Evolutionary conservation across 2,797 vertebrate genomes (phyloP).

Genomic region (Sebastes hubbsi): DNA sequence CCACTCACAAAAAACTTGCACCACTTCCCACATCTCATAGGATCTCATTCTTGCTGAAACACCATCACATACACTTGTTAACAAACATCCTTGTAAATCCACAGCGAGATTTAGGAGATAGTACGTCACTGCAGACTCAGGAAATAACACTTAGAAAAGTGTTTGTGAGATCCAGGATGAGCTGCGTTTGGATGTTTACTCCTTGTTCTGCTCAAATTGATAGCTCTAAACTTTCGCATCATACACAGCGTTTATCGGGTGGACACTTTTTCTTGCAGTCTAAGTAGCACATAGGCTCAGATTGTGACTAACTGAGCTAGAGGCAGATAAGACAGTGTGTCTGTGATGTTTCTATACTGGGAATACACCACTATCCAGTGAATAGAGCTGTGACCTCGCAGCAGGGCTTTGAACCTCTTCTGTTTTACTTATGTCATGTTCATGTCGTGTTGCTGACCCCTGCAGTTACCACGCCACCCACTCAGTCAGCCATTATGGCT

Average conservation of each 20-base stretch:
- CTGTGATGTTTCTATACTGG: not conserved
- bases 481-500: constrained; percentile 29
- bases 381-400: not conserved
- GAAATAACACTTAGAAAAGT: not conserved
- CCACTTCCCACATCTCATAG: not conserved
- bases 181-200: not conserved
- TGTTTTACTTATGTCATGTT: constrained; percentile 8
- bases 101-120: not conserved
- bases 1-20: not conserved
- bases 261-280: not conserved
- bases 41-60: not conserved
- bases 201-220: not conserved
- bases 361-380: not conserved
- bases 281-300: not conserved
- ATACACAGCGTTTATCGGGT: not conserved
- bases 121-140: not conserved
- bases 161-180: not conserved
- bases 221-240: not conserved
- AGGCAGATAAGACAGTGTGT: not conserved
- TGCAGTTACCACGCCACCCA: constrained; percentile 15
- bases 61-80: not conserved
- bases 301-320: not conserved
- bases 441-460: constrained; percentile 12
- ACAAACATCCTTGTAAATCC: not conserved
- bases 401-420: not conserved